phyloP scores from a whole-genome alignment of 1,140 invertebrate genomes.

The Aphelinus atriplicis region DNA sequence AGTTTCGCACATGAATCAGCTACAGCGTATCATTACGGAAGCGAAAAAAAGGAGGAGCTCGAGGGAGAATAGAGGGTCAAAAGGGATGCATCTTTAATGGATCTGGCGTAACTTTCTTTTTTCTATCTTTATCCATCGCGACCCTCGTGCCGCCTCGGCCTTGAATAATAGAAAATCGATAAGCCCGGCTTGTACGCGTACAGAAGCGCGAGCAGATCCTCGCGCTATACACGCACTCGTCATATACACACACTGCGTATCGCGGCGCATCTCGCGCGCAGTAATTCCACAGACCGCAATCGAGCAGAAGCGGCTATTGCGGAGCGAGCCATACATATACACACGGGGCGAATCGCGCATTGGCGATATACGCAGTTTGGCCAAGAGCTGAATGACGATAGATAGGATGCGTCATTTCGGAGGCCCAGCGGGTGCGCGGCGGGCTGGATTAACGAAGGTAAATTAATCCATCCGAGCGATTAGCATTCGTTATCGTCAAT shows the following conservation, averaged over 20 bases:
- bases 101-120: slow-evolving; percentile 21
- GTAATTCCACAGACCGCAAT: slow-evolving; percentile 1
- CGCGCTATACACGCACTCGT: no score
- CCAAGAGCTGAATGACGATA: slow-evolving; percentile 22
- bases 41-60: neutral
- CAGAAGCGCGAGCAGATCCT: no score
- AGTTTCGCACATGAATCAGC: slow-evolving; percentile 35
- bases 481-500: slow-evolving; percentile 57
- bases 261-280: neutral
- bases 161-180: slow-evolving; percentile 41
- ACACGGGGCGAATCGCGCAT: slow-evolving; percentile 3
- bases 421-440: neutral
- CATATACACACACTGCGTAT: neutral
- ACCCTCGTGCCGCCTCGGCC: neutral
- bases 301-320: slow-evolving; percentile 25
- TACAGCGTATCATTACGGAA: slow-evolving; percentile 30
- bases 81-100: slow-evolving; percentile 41
- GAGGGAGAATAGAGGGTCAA: slow-evolving; percentile 6
- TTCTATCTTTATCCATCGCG: neutral
- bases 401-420: slow-evolving; percentile 22
- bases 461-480: slow-evolving; percentile 57
- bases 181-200: neutral
- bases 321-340: neutral
- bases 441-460: slow-evolving; percentile 42
- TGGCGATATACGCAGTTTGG: neutral